These are phyloP conservation scores for Acleris holmiana DNA, from an alignment of 2,888 invertebrate species.

Conservation along the genomic window DNA sequence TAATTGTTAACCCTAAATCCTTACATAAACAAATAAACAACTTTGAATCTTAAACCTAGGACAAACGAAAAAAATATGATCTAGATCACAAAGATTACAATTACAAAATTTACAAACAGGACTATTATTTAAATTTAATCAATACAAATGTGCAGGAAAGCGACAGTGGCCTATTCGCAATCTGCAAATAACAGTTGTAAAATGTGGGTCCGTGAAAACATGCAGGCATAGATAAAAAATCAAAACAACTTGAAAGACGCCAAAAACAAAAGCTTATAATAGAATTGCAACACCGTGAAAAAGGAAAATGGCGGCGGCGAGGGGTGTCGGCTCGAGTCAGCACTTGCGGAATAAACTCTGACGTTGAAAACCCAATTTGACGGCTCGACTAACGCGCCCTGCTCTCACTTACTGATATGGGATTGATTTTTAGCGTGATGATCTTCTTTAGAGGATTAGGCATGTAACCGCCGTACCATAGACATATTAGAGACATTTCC, in stretches of 20 bases:
- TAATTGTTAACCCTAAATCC: too few species aligned
- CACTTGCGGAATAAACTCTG: slow-evolving; percentile 74
- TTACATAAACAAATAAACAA: too few species aligned
- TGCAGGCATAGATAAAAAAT: background rate
- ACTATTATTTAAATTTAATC: too few species aligned
- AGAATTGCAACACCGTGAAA: slow-evolving; percentile 72
- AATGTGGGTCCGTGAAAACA: background rate
- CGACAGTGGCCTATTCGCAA: too few species aligned
- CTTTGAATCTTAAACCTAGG: too few species aligned
- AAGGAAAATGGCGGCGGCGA: slow-evolving; percentile 65
- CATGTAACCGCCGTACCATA: background rate
- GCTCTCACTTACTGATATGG: slow-evolving; percentile 38
- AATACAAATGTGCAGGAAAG: too few species aligned
- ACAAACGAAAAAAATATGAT: too few species aligned
- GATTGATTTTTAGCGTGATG: slow-evolving; percentile 53
- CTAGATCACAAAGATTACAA: too few species aligned
- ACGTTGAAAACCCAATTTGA: slow-evolving; percentile 81
- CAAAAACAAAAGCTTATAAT: slow-evolving; percentile 57
- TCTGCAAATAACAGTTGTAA: too few species aligned
- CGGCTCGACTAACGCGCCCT: slow-evolving; percentile 74
- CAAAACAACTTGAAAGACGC: slow-evolving; percentile 23
- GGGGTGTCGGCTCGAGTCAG: slow-evolving; percentile 73
- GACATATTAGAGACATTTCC: too few species aligned
- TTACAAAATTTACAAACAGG: too few species aligned
- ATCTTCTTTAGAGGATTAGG: background rate